Conservation (phyloP, 1,140 invertebrate species). For the Marisa cornuarietis region DNA sequence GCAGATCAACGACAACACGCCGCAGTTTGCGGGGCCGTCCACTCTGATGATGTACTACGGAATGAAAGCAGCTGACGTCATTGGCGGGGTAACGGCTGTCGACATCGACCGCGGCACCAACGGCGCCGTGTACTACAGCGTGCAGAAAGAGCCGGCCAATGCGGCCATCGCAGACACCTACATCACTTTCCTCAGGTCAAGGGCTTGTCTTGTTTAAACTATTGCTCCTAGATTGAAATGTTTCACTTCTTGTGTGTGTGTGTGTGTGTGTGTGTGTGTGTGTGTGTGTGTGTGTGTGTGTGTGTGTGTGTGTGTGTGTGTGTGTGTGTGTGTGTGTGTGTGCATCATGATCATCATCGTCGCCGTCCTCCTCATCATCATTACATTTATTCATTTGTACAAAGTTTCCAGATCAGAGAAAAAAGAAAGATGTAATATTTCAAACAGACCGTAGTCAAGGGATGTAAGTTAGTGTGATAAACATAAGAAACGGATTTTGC, state of each 20-base stretch:
- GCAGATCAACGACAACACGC: constrained; percentile 22
- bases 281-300: background rate
- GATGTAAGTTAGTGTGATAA: no score
- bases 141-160: background rate
- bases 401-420: no score
- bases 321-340: background rate
- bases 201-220: no score
- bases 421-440: no score
- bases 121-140: constrained; percentile 2
- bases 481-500: no score
- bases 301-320: background rate
- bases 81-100: background rate
- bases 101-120: background rate
- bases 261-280: no score
- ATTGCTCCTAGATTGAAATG: no score
- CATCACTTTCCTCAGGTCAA: constrained; percentile 8
- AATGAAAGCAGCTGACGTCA: background rate
- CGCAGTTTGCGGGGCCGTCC: constrained; percentile 1
- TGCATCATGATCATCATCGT: background rate
- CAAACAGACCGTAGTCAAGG: no score
- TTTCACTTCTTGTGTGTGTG: no score
- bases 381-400: no score
- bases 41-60: background rate
- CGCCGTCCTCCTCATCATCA: no score
- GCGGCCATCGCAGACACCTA: background rate